Base-by-base conservation (phyloP, 1,140 invertebrate genomes). In the Ridgeia piscesae region DNA sequence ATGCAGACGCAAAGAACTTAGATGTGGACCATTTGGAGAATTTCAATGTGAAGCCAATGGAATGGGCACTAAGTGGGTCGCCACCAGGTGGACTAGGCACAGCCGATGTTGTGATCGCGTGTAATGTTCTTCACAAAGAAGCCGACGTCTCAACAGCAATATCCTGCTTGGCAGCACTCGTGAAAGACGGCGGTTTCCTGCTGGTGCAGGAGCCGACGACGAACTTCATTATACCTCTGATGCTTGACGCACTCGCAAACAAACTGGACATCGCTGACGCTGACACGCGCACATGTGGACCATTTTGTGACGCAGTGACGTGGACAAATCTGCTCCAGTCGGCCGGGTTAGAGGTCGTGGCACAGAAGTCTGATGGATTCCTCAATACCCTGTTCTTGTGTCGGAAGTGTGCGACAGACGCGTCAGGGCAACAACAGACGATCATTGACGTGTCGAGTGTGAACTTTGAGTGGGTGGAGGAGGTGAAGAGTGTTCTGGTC, bases 141-240 rank as follows among this genome's bases (percentile, higher is more conserved):
- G 77, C 94, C 48, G 94, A 96, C 92, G 94, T 96, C 35, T 92
- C 92, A 14, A 92, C 94, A 34, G 94, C 94, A 33, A 93, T 97
- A 9, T 89, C 94, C 91, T 95, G 95, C 34, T 92, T 98, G 88
- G 95, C 96, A 4, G 95, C 95, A n/a, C 97, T 97, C 35, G 94
- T 99, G 1, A 97, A 97, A 93, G 95, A 97, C 0, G 97, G 97
- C 89, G 98, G 98, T 33, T 98, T 98, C 94, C 93, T 98, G 1
- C 96, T 99, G 88, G 95, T 98, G 11, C 97, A 98, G 95, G 98
- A 98, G 96, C 96, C 97, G 11, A 96, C 96, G 14, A 95, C 96
- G 27, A 95, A 97, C 34, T 96, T 95, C 89, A 94, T 94, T 21
- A 92, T 96, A 33, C 94, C 95, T 92, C 92, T 91, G 33, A 94